Evolutionary conservation across 2,797 vertebrate genomes (phyloP).

Genomic region (Tragopan temminckii): DNA sequence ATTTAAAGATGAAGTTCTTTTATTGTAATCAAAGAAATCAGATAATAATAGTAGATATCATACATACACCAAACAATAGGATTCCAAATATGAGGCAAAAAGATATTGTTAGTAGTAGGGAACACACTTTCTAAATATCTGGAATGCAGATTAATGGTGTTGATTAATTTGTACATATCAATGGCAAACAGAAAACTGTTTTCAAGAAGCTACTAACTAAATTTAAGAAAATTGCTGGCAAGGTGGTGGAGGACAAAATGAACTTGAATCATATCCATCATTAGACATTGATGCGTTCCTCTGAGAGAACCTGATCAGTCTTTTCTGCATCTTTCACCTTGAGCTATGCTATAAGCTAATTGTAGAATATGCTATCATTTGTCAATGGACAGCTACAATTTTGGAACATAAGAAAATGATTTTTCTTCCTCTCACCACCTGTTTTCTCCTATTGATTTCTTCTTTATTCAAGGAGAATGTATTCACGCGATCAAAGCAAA

Average conservation of each 20-base stretch:
- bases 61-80: not conserved
- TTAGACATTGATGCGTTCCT: rapidly evolving
- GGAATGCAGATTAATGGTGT: not conserved
- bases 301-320: not conserved
- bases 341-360: not conserved
- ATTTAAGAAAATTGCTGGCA: not conserved
- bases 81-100: not conserved
- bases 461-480: slow-evolving; percentile 47
- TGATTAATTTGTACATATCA: not conserved
- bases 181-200: not conserved
- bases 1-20: not conserved
- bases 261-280: not conserved
- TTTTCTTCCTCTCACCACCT: slow-evolving; percentile 5
- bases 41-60: not conserved
- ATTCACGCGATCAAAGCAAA: slow-evolving; percentile 29
- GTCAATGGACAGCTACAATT: not conserved
- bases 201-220: not conserved
- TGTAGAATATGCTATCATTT: slow-evolving; percentile 16
- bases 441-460: slow-evolving; percentile 53
- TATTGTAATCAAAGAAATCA: not conserved
- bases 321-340: slow-evolving; percentile 2
- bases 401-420: not conserved
- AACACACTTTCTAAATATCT: not conserved
- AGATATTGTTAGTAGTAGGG: not conserved
- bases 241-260: slow-evolving; percentile 13